phyloP scores from a whole-genome alignment of 2,888 invertebrate species.

The Xestia xanthographa region DNA sequence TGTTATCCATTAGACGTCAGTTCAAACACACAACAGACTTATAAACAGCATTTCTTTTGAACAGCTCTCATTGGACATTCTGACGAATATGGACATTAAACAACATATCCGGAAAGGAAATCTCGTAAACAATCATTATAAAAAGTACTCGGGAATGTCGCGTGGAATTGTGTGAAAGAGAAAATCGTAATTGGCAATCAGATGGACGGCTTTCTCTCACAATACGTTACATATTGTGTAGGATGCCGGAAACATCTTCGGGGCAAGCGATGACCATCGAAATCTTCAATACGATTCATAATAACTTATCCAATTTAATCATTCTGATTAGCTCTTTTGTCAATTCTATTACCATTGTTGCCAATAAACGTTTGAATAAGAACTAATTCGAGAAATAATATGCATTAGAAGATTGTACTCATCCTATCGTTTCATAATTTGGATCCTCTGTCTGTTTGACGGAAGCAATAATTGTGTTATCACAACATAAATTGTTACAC shows the following conservation, averaged over 20 bases:
- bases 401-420: constrained; percentile 27
- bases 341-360: constrained; percentile 43
- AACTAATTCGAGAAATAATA: constrained; percentile 46
- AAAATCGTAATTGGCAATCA: constrained; percentile 80
- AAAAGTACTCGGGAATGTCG: constrained; percentile 68
- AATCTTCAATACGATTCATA: constrained; percentile 52
- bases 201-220: constrained; percentile 78
- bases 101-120: constrained; percentile 45
- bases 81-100: constrained; percentile 50
- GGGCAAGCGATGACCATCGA: constrained; percentile 60
- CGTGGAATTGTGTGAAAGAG: constrained; percentile 71
- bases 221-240: constrained; percentile 68
- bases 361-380: constrained; percentile 51
- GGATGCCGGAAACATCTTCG: constrained; percentile 65
- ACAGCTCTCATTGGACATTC: constrained; percentile 21
- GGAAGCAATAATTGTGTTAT: constrained; percentile 28
- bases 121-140: constrained; percentile 61
- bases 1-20: not conserved
- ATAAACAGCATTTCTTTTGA: constrained; percentile 11
- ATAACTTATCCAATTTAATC: constrained; percentile 59
- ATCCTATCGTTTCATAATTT: constrained; percentile 37
- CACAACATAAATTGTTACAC: constrained; percentile 25
- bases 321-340: constrained; percentile 57
- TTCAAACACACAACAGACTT: constrained; percentile 2
- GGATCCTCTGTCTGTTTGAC: constrained; percentile 30